Conservation (phyloP, 2,113 vertebrate genomes). For the Andinoacara biseriatus region DNA sequence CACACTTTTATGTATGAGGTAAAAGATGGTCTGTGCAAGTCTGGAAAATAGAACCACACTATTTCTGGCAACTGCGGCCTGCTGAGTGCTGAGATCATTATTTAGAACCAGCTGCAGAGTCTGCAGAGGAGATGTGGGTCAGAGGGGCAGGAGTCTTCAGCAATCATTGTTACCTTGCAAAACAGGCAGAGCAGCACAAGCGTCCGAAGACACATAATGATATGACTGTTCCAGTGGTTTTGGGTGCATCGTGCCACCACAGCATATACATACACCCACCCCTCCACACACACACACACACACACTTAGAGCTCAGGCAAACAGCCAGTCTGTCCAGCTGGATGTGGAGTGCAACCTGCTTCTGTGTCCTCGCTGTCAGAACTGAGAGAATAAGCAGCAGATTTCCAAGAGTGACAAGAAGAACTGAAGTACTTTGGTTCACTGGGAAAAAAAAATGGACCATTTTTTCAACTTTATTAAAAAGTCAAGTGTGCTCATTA, state of each 20-base stretch:
- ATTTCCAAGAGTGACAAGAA: neutral
- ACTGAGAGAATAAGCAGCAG: neutral
- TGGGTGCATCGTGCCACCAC: neutral
- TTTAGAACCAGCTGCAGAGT: constrained; percentile 59
- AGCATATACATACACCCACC: neutral
- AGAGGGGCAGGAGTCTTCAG: constrained; percentile 23
- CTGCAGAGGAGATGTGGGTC: constrained; percentile 40
- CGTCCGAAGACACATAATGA: neutral
- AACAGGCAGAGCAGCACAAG: neutral
- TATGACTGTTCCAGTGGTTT: constrained; percentile 2
- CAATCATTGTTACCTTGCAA: neutral
- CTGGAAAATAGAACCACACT: constrained; percentile 47
- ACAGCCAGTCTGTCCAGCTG: neutral
- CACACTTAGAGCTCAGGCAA: neutral
- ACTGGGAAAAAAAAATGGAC: neutral
- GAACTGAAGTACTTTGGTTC: neutral
- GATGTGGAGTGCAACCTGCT: neutral
- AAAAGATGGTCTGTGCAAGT: constrained; percentile 41
- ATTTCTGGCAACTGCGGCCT: constrained; percentile 54
- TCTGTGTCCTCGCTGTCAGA: neutral
- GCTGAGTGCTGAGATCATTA: constrained; percentile 45
- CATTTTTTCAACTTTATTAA: no score
- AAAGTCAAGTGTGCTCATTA: neutral
- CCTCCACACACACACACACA: neutral
- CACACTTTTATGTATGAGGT: constrained; percentile 47